These are phyloP conservation scores for Nymphalis urticae DNA, from an alignment of 2,888 invertebrate species.

Conservation along the genomic window DNA sequence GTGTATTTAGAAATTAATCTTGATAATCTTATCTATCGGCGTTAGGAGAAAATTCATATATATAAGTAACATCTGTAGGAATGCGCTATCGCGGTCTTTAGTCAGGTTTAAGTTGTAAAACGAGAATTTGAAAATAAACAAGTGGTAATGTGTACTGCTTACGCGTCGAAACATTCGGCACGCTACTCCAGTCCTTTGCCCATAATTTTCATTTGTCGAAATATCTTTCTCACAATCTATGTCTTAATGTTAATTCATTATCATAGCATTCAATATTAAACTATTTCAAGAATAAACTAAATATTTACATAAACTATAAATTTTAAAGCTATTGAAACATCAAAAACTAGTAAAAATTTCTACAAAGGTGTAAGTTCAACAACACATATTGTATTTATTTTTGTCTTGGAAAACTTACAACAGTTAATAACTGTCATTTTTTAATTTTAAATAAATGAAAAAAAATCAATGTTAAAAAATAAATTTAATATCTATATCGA, in stretches of 20 bases:
- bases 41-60: not conserved
- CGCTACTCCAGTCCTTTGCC: conserved; percentile 19
- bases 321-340: too few species aligned
- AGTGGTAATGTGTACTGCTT: conserved; percentile 14
- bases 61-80: not conserved
- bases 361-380: too few species aligned
- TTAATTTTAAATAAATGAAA: too few species aligned
- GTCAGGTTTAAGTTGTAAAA: conserved; percentile 21
- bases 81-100: conserved; percentile 17
- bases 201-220: not conserved
- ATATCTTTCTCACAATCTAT: not conserved
- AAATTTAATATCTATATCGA: too few species aligned
- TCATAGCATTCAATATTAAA: not conserved
- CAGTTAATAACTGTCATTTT: too few species aligned
- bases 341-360: too few species aligned
- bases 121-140: conserved; percentile 25
- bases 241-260: not conserved
- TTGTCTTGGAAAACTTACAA: too few species aligned
- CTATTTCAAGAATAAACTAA: too few species aligned
- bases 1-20: conserved; percentile 61
- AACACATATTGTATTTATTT: too few species aligned
- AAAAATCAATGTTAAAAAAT: too few species aligned
- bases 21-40: conserved; percentile 51
- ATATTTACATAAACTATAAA: too few species aligned
- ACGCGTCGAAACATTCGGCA: conserved; percentile 17